Conservation (phyloP, 1,140 invertebrate species). For the Hyposmocoma kahamanoa region DNA sequence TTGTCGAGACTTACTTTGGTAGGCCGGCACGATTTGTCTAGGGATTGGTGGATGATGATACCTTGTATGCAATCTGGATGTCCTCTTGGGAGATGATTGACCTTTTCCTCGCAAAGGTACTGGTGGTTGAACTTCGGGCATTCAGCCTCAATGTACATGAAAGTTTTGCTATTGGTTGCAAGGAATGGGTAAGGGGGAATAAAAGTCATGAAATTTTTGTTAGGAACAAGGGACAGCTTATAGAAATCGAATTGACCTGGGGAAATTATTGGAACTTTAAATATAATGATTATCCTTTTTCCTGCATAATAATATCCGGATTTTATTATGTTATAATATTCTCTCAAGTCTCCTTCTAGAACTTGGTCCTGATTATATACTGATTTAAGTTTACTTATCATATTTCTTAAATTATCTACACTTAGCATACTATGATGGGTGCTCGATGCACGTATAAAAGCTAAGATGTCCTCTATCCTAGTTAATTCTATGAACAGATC, state of each 20-base stretch:
- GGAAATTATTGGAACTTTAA: background rate
- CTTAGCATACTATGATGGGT: conserved; percentile 9
- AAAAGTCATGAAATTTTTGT: conserved; percentile 18
- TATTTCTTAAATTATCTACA: conserved; percentile 4
- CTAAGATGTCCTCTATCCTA: conserved; percentile 10
- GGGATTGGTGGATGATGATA: conserved; percentile 19
- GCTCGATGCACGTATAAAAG: conserved; percentile 5
- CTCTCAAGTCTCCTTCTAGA: conserved; percentile 8
- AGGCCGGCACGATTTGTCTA: conserved; percentile 13
- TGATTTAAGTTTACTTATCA: conserved; percentile 1
- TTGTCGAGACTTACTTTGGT: conserved; percentile 16
- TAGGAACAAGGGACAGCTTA: conserved; percentile 12
- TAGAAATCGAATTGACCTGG: background rate
- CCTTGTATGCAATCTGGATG: conserved; percentile 20
- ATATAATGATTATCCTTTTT: conserved; percentile 2
- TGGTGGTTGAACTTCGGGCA: conserved; percentile 21
- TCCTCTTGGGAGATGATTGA: conserved; percentile 10
- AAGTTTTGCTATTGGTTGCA: conserved; percentile 21
- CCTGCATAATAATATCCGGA: conserved; percentile 3
- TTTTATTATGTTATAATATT: conserved; percentile 12
- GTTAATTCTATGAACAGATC: conserved; percentile 1
- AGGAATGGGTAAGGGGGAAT: conserved; percentile 28
- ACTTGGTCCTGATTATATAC: conserved; percentile 3
- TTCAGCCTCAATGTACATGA: conserved; percentile 27
- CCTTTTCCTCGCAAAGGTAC: conserved; percentile 19